Evolutionary conservation across 2,797 vertebrate species (phyloP), one percentile per base, ranked within the genome.

Genomic region (Helostoma temminkii): DNA sequence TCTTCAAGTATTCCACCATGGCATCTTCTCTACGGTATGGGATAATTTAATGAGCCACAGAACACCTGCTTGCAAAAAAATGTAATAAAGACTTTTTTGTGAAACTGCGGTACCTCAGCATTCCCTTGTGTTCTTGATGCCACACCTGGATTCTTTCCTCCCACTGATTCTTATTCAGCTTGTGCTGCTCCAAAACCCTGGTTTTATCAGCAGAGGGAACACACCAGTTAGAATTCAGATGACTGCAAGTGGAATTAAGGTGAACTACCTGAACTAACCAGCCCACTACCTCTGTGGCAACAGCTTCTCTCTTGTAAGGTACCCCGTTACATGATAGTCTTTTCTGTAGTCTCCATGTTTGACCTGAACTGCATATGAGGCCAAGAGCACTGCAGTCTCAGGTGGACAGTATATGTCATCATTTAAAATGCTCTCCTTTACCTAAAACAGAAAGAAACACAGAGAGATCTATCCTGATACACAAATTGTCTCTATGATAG

Each of bases 401-500:
- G 97, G 97, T 16, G 97, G 97, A 80, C 97, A 99, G 84, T 99
- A 99, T 83, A 98, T 98, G 81, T 99, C 97, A 76, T 99, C 97
- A 3, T 96, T 98, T 62, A 98, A 89, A 90, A 98, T 98, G 32
- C 93, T 91, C 81, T 98, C 97, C 87, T 98, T 99, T 22, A 98
- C 97, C 95, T 93, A 18, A 75, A 30, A 61, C 16, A 62, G 18
- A 46, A 30, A 9, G 18, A 67, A 5, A 24, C 6, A n/a, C 0
- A 2, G 18, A 50, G 50, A 63, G 4, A 21, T 25, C 19, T 41
- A 18, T 5, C 68, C 52, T 6, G 9, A 68, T 16, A 36, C 2
- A 41, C 9, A 0, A 50, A 26, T 54, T 10, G 10, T 5, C 32
- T 49, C 39, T 22, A 2, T 53, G 26, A 34, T 52, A 21, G 5